Evolutionary conservation across 2,797 vertebrate genomes (phyloP).

Genomic region (Austrolebias charrua): DNA sequence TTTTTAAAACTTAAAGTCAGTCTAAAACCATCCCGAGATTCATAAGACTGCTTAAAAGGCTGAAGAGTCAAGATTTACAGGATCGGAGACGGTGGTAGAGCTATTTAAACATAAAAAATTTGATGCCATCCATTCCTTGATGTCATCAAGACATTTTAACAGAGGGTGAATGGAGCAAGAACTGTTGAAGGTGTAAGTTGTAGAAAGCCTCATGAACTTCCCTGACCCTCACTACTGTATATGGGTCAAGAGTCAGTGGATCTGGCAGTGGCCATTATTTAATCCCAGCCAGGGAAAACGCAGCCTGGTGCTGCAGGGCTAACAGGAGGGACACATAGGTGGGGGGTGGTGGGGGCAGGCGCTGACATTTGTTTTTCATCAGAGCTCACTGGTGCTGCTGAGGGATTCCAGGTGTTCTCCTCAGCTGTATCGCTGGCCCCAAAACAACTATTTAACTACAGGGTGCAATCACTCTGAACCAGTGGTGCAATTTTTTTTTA

Average conservation of each 20-base stretch:
- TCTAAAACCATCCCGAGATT: too few species aligned
- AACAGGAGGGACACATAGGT: conserved; percentile 12
- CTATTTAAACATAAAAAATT: too few species aligned
- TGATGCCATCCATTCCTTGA: too few species aligned
- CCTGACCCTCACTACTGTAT: conserved; percentile 57
- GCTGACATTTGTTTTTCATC: conserved; percentile 79
- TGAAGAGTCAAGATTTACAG: too few species aligned
- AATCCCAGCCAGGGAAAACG: conserved; percentile 69
- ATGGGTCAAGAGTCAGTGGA: conserved; percentile 63
- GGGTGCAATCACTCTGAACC: conserved; percentile 39
- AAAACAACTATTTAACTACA: conserved; percentile 57
- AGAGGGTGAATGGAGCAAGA: too few species aligned
- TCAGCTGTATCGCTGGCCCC: conserved; percentile 60
- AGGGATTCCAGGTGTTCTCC: conserved; percentile 78
- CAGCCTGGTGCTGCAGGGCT: conserved; percentile 57
- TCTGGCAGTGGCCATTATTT: conserved; percentile 67
- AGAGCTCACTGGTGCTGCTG: conserved; percentile 66
- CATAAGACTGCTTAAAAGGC: too few species aligned
- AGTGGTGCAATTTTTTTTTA: conserved; percentile 54
- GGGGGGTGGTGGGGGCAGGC: neutral
- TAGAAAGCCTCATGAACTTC: conserved; percentile 37
- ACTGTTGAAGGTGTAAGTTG: neutral
- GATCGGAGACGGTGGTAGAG: too few species aligned
- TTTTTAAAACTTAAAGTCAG: too few species aligned
- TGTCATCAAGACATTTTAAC: too few species aligned